These are phyloP conservation scores for Alethe diademata DNA, from an alignment of 2,113 vertebrate species.

Conservation along the genomic window DNA sequence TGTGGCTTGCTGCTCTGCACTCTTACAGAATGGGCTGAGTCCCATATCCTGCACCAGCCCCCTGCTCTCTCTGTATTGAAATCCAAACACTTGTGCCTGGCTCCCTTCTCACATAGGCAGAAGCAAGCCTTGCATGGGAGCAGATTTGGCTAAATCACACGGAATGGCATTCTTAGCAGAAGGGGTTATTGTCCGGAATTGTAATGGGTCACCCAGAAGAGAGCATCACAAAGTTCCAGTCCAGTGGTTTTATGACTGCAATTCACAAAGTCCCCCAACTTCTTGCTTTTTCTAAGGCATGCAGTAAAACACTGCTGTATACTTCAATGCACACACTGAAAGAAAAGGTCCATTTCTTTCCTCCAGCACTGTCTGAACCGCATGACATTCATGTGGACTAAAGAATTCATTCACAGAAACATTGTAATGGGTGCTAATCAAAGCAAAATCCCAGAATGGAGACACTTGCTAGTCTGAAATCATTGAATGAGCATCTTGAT, in stretches of 20 bases:
- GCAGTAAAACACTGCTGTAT: background rate
- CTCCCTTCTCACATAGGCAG: background rate
- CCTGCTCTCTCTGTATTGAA: background rate
- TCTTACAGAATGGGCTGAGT: background rate
- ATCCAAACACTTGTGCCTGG: rapidly evolving
- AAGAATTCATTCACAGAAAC: background rate
- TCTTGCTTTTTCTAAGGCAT: background rate
- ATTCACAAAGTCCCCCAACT: background rate
- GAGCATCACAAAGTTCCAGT: background rate
- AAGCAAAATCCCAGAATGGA: background rate
- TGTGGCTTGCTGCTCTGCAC: background rate
- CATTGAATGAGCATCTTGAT: background rate
- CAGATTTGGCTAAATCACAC: background rate
- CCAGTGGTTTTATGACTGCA: slow-evolving; percentile 3
- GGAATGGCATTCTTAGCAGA: background rate
- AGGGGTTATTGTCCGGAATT: background rate
- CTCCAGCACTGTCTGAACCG: background rate
- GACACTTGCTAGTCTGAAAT: background rate
- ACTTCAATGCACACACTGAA: slow-evolving; percentile 13
- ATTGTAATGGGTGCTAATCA: slow-evolving; percentile 5
- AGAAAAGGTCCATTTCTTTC: background rate
- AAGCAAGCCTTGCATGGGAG: background rate
- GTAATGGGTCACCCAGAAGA: background rate
- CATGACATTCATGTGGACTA: background rate
- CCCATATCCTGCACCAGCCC: background rate